A percentile compares a stretch with the other conserved stretches of the same genome.
Evolutionary conservation across 2,797 vertebrate species (phyloP).

Genomic region (Darevskia mixta): DNA sequence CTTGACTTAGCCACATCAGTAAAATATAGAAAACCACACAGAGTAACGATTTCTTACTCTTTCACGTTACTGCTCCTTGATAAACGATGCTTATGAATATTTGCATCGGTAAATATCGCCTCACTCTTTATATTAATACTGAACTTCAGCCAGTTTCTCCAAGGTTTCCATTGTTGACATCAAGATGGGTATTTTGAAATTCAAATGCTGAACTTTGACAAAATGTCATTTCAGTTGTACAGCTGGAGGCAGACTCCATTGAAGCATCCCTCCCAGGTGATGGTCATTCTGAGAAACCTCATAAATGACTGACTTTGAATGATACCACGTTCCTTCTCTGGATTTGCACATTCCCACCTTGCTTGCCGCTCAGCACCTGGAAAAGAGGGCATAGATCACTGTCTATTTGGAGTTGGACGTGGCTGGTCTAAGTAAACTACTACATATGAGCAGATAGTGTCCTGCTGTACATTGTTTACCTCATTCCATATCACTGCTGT

Average conservation of each 20-base stretch:
- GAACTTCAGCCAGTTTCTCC: background rate
- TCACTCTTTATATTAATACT: background rate
- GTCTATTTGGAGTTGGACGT: too few relatives aligned
- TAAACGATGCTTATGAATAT: background rate
- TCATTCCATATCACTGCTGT: background rate
- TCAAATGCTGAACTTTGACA: constrained; percentile 20
- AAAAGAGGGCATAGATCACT: background rate
- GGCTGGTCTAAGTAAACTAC: background rate
- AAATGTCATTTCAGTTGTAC: constrained; percentile 1
- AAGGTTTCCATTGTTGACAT: background rate
- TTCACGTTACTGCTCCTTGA: background rate
- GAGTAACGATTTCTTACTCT: background rate
- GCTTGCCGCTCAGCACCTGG: background rate
- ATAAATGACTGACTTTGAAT: background rate
- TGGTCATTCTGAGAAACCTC: background rate
- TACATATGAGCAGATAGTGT: background rate
- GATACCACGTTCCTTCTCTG: background rate
- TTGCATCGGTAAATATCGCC: background rate
- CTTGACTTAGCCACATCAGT: too few relatives aligned
- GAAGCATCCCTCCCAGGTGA: background rate
- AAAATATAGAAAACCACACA: too few relatives aligned
- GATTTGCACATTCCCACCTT: background rate
- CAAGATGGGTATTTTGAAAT: constrained; percentile 17
- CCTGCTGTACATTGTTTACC: background rate
- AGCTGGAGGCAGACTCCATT: background rate